Conservation (phyloP, 2,797 vertebrate species). For the Prunella strophiata region DNA sequence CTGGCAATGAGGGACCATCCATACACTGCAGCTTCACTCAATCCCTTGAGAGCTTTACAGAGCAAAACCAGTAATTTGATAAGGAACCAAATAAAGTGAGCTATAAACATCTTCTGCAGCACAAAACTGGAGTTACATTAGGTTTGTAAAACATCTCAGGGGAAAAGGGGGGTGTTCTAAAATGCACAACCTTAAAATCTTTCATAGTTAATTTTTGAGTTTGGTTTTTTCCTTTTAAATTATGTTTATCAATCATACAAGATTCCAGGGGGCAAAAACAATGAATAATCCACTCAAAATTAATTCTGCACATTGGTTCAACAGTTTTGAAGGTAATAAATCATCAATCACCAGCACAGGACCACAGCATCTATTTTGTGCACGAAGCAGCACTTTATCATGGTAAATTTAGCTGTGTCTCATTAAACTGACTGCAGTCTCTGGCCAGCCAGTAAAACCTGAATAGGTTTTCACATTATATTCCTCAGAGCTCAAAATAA, state of each 20-base stretch:
- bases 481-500: constrained; percentile 45
- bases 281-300: background rate
- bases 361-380: constrained; percentile 12
- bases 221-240: background rate
- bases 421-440: constrained; percentile 17
- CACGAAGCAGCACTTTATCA: constrained; percentile 14
- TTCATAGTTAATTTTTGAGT: background rate
- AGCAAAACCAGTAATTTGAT: background rate
- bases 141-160: background rate
- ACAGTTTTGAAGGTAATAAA: background rate
- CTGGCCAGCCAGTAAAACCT: constrained; percentile 16
- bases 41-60: background rate
- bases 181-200: background rate
- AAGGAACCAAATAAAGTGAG: background rate
- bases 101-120: background rate
- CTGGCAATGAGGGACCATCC: background rate
- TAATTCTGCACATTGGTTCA: background rate
- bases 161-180: background rate
- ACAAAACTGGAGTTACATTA: background rate
- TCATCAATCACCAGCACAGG: background rate
- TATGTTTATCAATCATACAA: background rate
- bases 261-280: background rate
- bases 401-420: constrained; percentile 33
- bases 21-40: background rate
- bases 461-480: constrained; percentile 20